Evolutionary conservation across 2,113 vertebrate genomes (phyloP).

Genomic region (Axis porcinus): DNA sequence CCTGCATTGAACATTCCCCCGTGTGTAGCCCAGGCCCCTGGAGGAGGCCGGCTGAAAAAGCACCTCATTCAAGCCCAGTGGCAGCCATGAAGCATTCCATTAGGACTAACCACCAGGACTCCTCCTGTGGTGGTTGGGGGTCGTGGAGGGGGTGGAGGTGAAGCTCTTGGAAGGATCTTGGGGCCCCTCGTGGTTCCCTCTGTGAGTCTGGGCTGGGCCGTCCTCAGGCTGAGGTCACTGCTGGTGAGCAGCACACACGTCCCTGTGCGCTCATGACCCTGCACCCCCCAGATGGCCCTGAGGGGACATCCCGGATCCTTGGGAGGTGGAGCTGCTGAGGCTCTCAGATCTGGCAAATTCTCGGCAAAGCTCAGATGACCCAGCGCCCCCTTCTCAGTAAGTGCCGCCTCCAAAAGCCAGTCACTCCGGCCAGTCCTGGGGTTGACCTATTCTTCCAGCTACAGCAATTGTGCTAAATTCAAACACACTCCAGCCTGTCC

Average conservation of each 20-base stretch:
- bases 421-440: background rate
- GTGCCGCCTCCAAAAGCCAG: fast-evolving
- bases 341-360: background rate
- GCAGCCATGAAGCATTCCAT: background rate
- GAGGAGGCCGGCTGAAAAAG: background rate
- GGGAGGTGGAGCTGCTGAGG: background rate
- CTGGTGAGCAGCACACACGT: fast-evolving
- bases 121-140: background rate
- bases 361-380: background rate
- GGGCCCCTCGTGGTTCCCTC: background rate
- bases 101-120: background rate
- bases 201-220: background rate
- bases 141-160: background rate
- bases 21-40: background rate
- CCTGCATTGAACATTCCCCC: background rate
- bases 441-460: background rate
- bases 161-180: background rate
- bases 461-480: background rate
- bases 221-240: background rate
- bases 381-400: background rate
- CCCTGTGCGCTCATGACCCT: fast-evolving
- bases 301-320: background rate
- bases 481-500: background rate
- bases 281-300: fast-evolving
- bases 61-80: background rate